Base-by-base conservation (phyloP, 2,797 vertebrate species). In the Myiothlypis coronata region DNA sequence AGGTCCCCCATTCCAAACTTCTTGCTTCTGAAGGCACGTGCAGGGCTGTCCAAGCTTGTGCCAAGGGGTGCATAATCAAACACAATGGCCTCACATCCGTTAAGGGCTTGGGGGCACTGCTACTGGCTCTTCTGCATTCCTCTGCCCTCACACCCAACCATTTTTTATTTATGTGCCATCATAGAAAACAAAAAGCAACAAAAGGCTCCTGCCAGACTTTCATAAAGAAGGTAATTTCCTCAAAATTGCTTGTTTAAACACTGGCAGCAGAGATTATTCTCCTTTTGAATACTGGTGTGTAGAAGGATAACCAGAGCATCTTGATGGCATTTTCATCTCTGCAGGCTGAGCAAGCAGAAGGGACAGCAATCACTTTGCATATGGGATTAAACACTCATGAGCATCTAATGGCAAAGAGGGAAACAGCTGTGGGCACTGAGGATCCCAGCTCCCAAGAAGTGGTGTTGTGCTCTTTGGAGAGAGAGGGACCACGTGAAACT, bases 81-180 rank as follows among this genome's bases (percentile, higher is more conserved):
- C 4, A 4, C 2, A 0, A 46, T 6, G 22, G 41, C 10, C 32
- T 70, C 26, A 41, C 0, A 0, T 4, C 26, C 35, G 18, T 2
- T 1, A 65, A 50, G 21, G 28, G 15, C 27, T 64, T 83, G 53
- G 14, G 23, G 39, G 11, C 53, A 63, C 59, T 11, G 26, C 83
- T 55, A 9, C 14, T 9, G 57, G 43, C 11, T 15, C 21, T 26
- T 12, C 20, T 74, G 59, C 35, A 32, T 60, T 88, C 28, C 50
- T 83, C 65, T 72, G 43, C 2, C 39, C n/a, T 72, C n/a, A 47
- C 12, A 76, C 2, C 6, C 57, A 76, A 21, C 2, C 6, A 6
- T 2, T 89, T 76, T 44, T 50, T 55, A 61, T 87, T 84, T 67
- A 72, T 32, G 4, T 30, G 13, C 11, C 49, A 53, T 14, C 34